phyloP scores from a whole-genome alignment of 2,888 invertebrate species.

The Trimorus sp. region DNA sequence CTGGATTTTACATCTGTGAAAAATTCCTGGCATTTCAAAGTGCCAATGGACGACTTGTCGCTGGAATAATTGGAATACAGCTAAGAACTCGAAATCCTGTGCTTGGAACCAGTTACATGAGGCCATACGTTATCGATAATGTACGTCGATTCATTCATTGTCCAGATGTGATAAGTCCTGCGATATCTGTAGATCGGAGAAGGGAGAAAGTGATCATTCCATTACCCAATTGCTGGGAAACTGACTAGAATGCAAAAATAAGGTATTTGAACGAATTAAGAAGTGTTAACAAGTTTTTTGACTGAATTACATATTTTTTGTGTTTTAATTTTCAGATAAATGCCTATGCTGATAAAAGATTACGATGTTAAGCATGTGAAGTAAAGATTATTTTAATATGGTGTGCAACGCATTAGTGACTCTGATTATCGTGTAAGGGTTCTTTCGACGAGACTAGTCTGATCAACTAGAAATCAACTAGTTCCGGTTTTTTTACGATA shows the following conservation, averaged over 20 bases:
- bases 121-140: background rate
- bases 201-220: conserved; percentile 3
- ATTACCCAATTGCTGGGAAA: conserved; percentile 21
- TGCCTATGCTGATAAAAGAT: too few relatives aligned
- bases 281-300: too few relatives aligned
- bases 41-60: background rate
- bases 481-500: too few relatives aligned
- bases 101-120: background rate
- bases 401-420: too few relatives aligned
- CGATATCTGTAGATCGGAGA: background rate
- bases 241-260: background rate
- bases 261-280: too few relatives aligned
- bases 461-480: too few relatives aligned
- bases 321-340: too few relatives aligned
- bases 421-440: too few relatives aligned
- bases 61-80: background rate
- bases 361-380: too few relatives aligned
- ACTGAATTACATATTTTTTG: too few relatives aligned
- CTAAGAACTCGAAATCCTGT: background rate
- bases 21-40: background rate
- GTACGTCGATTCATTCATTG: conserved; percentile 2
- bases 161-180: conserved; percentile 12
- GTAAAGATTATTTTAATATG: too few relatives aligned
- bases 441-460: too few relatives aligned
- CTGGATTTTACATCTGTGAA: conserved; percentile 15